Evolutionary conservation across 2,113 vertebrate genomes (phyloP), one percentile per base, ranked within the genome.

Genomic region (Peromyscus maniculatus): DNA sequence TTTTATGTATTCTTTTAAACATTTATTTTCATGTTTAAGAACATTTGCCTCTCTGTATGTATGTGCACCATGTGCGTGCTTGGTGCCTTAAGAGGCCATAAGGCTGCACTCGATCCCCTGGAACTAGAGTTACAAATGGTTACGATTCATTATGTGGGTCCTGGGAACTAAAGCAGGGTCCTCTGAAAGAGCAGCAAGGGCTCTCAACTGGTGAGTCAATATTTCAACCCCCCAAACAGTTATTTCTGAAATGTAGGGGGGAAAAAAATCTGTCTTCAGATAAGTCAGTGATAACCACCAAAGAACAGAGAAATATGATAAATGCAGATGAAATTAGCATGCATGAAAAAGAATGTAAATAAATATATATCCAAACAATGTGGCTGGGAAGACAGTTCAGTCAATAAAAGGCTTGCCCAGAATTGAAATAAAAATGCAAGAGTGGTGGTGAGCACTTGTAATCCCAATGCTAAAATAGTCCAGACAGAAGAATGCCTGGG

Each of bases 311-410:
- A 1, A 9, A 91, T 57, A 79, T 31, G 77, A 91, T 87, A 90
- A 91, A 89, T 75, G 69, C 89, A 92, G 11, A 74, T 91, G 9
- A 96, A 87, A 88, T 69, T 67, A 88, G 86, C 49, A 84, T 57
- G 22, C n/a, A 69, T 16, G 24, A 2, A 59, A 6, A 78, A 84
- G 36, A 97, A 90, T 89, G 39, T 94, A 91, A 92, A 62, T 8
- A 36, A 55, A 57, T 49, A 80, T 4, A 80, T 57, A 79, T 33
- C 19, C 77, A 87, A 87, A 49, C 5, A 2, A 24, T 66, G 17
- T 33, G 19, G 43, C 28, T 67, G 28, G 10, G 39, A 33, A 33
- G 64, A 87, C 39, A 69, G 43, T 52, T 67, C 64, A 49, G 16
- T 49, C 26, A 69, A 9, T 67, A 69, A 87, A 87, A 66, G 28